These are phyloP conservation scores for Drosophila orena DNA, from an alignment of 1,140 invertebrate genomes.

Conservation along the genomic window DNA sequence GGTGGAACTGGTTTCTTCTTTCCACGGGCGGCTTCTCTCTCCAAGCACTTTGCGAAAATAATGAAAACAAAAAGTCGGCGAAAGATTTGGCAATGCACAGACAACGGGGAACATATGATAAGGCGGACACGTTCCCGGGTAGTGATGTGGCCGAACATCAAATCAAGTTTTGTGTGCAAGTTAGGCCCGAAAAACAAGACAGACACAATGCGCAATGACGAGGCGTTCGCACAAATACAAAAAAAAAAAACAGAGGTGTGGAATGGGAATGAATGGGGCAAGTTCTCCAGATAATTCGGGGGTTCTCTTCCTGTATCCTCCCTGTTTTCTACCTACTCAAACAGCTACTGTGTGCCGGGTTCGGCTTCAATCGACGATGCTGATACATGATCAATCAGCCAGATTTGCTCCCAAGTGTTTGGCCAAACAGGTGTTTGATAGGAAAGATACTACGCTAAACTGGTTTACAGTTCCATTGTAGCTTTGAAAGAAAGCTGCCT, in stretches of 20 bases:
- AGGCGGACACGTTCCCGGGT: conserved; percentile 52
- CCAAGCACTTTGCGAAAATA: conserved; percentile 60
- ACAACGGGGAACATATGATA: conserved; percentile 63
- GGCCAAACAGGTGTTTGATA: conserved; percentile 14
- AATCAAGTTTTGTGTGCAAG: conserved; percentile 53
- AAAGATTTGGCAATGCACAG: conserved; percentile 68
- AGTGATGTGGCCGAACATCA: conserved; percentile 22
- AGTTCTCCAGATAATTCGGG: conserved; percentile 15
- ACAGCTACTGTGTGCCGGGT: neutral
- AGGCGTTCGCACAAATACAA: conserved; percentile 1
- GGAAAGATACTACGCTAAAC: neutral
- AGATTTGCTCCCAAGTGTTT: conserved; percentile 1
- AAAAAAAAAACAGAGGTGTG: neutral
- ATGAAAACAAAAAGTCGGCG: conserved; percentile 32
- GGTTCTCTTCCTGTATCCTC: conserved; percentile 14
- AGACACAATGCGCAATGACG: conserved; percentile 30
- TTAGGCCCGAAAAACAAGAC: conserved; percentile 15
- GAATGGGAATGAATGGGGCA: neutral
- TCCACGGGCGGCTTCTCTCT: conserved; percentile 6
- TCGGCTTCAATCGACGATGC: neutral
- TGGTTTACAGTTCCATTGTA: too few species aligned
- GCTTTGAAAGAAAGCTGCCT: neutral
- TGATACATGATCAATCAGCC: conserved; percentile 27
- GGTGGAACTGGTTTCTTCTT: conserved; percentile 73
- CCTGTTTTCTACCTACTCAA: neutral